Conservation (phyloP, 2,797 vertebrate genomes). For the Enteromius treurensis region DNA sequence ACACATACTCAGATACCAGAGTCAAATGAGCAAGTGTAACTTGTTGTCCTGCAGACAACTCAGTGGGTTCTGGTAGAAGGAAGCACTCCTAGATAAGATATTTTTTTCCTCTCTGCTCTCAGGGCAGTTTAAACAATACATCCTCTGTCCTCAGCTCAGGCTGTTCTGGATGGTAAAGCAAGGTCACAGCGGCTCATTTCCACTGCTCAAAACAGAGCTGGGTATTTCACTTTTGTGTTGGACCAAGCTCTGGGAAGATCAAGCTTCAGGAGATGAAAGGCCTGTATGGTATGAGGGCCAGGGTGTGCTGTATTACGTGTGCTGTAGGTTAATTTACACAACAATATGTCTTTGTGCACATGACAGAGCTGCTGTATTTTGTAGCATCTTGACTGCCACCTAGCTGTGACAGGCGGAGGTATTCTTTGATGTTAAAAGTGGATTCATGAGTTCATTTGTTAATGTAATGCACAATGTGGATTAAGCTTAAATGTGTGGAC, state of each 20-base stretch:
- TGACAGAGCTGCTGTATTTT: background rate
- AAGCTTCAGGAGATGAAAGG: slow-evolving; percentile 48
- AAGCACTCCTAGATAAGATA: slow-evolving; percentile 51
- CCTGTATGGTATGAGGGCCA: slow-evolving; percentile 14
- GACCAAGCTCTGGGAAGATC: slow-evolving; percentile 49
- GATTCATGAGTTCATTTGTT: background rate
- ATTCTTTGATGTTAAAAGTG: background rate
- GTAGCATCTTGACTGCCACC: slow-evolving; percentile 20
- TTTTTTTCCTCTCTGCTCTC: slow-evolving; percentile 59
- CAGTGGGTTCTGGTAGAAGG: slow-evolving; percentile 44
- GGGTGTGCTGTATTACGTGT: slow-evolving; percentile 21
- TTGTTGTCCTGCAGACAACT: slow-evolving; percentile 42
- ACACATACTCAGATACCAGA: background rate
- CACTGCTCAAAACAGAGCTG: slow-evolving; percentile 24
- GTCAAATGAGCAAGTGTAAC: slow-evolving; percentile 41
- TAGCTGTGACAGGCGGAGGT: background rate
- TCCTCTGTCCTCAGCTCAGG: slow-evolving; percentile 40
- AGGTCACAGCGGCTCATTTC: slow-evolving; percentile 43
- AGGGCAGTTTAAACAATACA: slow-evolving; percentile 51
- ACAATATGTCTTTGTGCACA: slow-evolving; percentile 25
- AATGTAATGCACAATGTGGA: slow-evolving; percentile 1
- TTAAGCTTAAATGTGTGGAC: background rate
- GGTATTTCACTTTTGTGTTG: slow-evolving; percentile 24
- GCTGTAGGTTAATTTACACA: slow-evolving; percentile 21
- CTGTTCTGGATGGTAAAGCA: slow-evolving; percentile 40